Evolutionary conservation across 2,797 vertebrate species (phyloP).

Genomic region (Pipistrellus pygmaeus): DNA sequence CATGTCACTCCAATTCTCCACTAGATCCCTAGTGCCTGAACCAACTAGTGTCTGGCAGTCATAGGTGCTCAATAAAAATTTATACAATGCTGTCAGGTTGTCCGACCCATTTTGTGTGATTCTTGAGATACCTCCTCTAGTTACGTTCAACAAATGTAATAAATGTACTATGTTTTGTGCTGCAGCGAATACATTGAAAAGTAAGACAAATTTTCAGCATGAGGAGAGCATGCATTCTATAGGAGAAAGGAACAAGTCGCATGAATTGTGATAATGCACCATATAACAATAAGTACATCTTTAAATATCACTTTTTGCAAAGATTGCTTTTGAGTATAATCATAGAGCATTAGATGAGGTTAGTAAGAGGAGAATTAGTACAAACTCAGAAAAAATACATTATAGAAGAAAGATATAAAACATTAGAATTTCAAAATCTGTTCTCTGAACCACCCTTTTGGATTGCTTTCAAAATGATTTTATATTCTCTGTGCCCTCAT

Average conservation of each 20-base stretch:
- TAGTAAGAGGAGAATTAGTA: background rate
- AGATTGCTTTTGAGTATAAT: background rate
- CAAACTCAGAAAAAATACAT: background rate
- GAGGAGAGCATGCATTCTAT: background rate
- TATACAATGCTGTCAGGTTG: background rate
- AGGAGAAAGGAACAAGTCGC: background rate
- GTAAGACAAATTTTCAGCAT: background rate
- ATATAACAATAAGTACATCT: background rate
- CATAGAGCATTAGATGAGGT: background rate
- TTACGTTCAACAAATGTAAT: background rate
- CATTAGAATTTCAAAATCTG: slow-evolving; percentile 18
- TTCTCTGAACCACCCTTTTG: background rate
- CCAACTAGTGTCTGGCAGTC: background rate
- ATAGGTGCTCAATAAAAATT: background rate
- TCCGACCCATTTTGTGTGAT: background rate
- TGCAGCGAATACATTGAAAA: background rate
- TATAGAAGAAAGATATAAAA: slow-evolving; percentile 1
- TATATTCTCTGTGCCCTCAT: background rate
- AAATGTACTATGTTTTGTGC: background rate
- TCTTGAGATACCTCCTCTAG: background rate
- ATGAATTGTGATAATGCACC: background rate
- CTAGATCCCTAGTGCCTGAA: background rate
- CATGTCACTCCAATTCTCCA: background rate
- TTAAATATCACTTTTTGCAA: background rate
- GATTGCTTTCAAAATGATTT: slow-evolving; percentile 30